Base-by-base conservation (phyloP, 2,113 vertebrate species). In the Neogale vison region DNA sequence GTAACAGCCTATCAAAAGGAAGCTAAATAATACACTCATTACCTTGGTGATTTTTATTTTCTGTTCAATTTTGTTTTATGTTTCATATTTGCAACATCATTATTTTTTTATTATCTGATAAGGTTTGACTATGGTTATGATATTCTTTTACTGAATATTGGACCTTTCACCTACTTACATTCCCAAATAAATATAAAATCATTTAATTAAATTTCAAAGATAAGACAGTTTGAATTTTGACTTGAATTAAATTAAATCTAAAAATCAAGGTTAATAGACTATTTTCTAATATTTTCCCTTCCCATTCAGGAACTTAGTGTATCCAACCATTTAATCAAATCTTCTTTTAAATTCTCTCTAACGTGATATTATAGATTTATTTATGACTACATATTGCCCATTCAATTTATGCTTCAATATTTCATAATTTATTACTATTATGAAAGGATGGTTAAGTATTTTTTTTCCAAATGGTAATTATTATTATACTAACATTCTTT, bases 301-400 rank as follows among this genome's bases (percentile, higher is more conserved):
- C 47, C 47, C 39, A 77, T 87, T 80, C 42, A 93, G 8, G 24
- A 92, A 95, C 39, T 24, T 85, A 93, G 20, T 42, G 26, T 96
- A 76, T 88, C 42, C 50, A 96, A 88, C 29, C 20, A 21, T 92
- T 96, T 92, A 96, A 97, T 96, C 93, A 86, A 96, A 96, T 97
- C 34, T 96, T 89, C 71, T 95, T 93, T 97, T 93, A 97, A 97
- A 85, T 96, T 96, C 26, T 92, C 50, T 50, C 36, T 95, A 97
- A 97, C 96, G 92, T 36, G 72, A 97, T 92, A 96, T 97, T 98
- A 96, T 92, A 95, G 80, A 93, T 97, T 96, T 97, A 97, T 96
- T 96, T 93, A 95, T 97, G 84, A 80, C 61, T 96, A 63, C 63
- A 95, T 72, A 96, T 81, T 96, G 57, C 83, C 52, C 89, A 85